Percentiles rank a stretch among this genome's conserved stretches.
Conservation (phyloP, 2,888 invertebrate genomes). For the Gasteruption jaculator region DNA sequence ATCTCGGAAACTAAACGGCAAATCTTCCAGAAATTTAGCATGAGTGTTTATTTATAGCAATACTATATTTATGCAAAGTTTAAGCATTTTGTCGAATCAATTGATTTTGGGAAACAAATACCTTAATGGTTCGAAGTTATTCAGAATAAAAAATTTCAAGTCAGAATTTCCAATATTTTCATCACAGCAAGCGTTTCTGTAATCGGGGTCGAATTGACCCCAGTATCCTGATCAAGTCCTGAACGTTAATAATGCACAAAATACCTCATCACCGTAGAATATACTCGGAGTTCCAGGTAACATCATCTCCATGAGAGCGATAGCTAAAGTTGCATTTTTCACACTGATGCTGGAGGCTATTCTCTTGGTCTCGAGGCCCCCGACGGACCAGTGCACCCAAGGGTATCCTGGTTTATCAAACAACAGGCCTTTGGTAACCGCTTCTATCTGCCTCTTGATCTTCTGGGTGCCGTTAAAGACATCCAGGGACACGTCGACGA, state of each 20-base stretch:
- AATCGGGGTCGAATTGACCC: too few species aligned
- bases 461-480: slow-evolving; percentile 57
- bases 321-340: slow-evolving; percentile 64
- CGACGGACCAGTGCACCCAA: slow-evolving; percentile 79
- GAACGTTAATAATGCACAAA: slow-evolving; percentile 23
- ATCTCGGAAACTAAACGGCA: too few species aligned
- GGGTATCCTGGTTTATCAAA: slow-evolving; percentile 64
- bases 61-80: too few species aligned
- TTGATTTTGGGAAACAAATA: too few species aligned
- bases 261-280: slow-evolving; percentile 90
- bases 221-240: too few species aligned
- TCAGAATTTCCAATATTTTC: too few species aligned
- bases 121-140: too few species aligned
- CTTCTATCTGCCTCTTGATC: slow-evolving; percentile 60
- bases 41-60: too few species aligned
- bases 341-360: slow-evolving; percentile 54
- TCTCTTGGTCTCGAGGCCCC: slow-evolving; percentile 61
- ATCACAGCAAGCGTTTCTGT: too few species aligned
- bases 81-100: too few species aligned
- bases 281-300: slow-evolving; percentile 83
- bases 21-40: too few species aligned
- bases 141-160: too few species aligned
- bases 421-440: slow-evolving; percentile 57
- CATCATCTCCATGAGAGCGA: slow-evolving; percentile 71
- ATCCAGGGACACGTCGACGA: slow-evolving; percentile 67